Percentiles rank a stretch among this genome's conserved stretches.
phyloP scores from a whole-genome alignment of 2,888 invertebrate genomes.

The Seira sanloemensis region DNA sequence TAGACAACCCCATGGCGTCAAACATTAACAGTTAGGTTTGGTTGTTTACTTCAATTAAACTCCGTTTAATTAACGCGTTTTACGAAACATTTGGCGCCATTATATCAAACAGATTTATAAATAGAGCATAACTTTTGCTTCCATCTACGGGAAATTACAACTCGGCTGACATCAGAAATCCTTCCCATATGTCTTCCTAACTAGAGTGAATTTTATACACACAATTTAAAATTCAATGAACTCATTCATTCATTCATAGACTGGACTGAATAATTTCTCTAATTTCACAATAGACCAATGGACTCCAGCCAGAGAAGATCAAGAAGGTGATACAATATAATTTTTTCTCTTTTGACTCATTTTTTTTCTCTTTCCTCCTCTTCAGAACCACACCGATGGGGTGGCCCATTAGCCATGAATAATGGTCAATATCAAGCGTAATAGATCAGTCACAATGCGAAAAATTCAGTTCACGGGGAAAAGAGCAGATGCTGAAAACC shows the following conservation, averaged over 20 bases:
- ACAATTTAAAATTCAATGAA: slow-evolving; percentile 29
- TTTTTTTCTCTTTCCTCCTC: not conserved
- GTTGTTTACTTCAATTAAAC: too few species aligned
- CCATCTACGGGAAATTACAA: too few species aligned
- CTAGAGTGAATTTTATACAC: not conserved
- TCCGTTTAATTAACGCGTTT: too few species aligned
- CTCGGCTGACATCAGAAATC: too few species aligned
- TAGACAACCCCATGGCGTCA: too few species aligned
- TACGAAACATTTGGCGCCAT: too few species aligned
- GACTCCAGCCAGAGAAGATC: not conserved
- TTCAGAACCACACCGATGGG: slow-evolving; percentile 18
- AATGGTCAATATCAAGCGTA: slow-evolving; percentile 42
- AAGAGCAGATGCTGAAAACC: slow-evolving; percentile 12
- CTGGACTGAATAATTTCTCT: slow-evolving; percentile 54
- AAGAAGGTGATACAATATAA: not conserved
- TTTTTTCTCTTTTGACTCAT: not conserved
- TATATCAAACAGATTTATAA: too few species aligned
- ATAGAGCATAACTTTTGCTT: too few species aligned
- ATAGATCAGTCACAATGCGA: slow-evolving; percentile 24
- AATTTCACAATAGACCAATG: slow-evolving; percentile 38
- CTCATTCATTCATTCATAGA: slow-evolving; percentile 33
- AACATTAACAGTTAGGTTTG: too few species aligned
- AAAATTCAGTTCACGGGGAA: too few species aligned
- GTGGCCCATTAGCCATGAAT: slow-evolving; percentile 43
- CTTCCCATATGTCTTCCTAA: not conserved